Percentiles rank a stretch among this genome's conserved stretches.
phyloP scores from a whole-genome alignment of 2,113 vertebrate genomes.

The Myotis lucifugus region DNA sequence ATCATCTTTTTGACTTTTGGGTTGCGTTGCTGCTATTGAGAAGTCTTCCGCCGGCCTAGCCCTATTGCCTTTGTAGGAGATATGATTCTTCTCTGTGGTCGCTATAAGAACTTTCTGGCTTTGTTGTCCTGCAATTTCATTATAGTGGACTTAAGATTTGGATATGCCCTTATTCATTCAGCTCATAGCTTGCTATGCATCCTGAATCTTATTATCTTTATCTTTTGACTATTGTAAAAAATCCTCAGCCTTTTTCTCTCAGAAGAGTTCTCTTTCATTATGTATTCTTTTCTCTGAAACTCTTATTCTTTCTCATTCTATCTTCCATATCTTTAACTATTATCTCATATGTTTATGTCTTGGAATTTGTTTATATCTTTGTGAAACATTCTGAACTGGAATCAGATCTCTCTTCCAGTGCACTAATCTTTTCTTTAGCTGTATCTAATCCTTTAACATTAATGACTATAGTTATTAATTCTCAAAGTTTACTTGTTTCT shows the following conservation, averaged over 20 bases:
- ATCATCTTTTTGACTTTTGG: neutral
- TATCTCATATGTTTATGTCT: neutral
- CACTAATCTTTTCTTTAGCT: conserved; percentile 34
- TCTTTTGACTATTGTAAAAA: neutral
- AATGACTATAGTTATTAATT: conserved; percentile 3
- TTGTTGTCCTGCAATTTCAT: neutral
- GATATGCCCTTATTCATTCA: conserved; percentile 5
- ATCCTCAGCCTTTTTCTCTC: neutral
- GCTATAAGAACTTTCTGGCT: neutral
- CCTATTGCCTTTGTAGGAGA: neutral
- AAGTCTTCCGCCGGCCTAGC: neutral
- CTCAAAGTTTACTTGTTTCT: neutral
- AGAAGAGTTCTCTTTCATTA: conserved; percentile 9
- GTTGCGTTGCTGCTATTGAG: neutral
- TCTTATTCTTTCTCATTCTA: neutral
- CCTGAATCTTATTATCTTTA: conserved; percentile 14
- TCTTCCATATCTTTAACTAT: neutral
- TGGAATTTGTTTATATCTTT: neutral
- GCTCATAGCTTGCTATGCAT: neutral
- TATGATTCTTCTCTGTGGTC: neutral
- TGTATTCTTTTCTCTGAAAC: conserved; percentile 4
- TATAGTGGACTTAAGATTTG: neutral
- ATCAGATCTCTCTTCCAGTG: conserved; percentile 8
- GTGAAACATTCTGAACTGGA: neutral
- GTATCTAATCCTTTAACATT: conserved; percentile 43